Conservation (phyloP, 23 tunicate genomes). For the Oikopleura albicans region DNA sequence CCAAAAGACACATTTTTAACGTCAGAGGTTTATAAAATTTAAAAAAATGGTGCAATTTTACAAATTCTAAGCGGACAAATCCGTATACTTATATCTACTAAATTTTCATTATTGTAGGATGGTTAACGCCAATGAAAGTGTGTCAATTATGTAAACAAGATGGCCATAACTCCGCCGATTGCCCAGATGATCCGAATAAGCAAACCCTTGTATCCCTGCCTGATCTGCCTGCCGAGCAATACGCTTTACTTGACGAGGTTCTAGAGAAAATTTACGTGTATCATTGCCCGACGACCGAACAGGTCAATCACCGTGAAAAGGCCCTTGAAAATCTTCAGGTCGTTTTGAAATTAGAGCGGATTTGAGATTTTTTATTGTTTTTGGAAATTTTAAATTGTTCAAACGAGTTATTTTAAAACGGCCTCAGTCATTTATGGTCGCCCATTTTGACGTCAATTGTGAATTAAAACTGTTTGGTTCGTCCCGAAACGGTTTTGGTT, state of each 20-base stretch:
- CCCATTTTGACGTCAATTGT: slow-evolving; percentile 23
- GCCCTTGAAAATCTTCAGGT: not conserved
- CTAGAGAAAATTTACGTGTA: not conserved
- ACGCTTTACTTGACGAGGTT: not conserved
- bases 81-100: too few relatives aligned
- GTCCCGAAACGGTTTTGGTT: slow-evolving; percentile 75
- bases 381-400: too few relatives aligned
- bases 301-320: not conserved
- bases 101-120: too few relatives aligned
- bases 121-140: slow-evolving; percentile 35
- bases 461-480: slow-evolving; percentile 58
- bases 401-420: too few relatives aligned
- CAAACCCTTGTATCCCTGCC: not conserved
- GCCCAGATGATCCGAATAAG: slow-evolving; percentile 43
- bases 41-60: too few relatives aligned
- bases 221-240: not conserved
- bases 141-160: slow-evolving; percentile 55
- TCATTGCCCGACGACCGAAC: not conserved
- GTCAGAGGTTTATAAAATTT: too few relatives aligned
- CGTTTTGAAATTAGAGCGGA: not conserved
- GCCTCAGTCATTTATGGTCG: not conserved
- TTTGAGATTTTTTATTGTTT: too few relatives aligned
- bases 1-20: too few relatives aligned
- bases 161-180: slow-evolving; percentile 43
- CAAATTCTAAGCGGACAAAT: too few relatives aligned